These are phyloP conservation scores for Stegostoma tigrinum DNA, from an alignment of 2,113 vertebrate genomes.

Conservation along the genomic window DNA sequence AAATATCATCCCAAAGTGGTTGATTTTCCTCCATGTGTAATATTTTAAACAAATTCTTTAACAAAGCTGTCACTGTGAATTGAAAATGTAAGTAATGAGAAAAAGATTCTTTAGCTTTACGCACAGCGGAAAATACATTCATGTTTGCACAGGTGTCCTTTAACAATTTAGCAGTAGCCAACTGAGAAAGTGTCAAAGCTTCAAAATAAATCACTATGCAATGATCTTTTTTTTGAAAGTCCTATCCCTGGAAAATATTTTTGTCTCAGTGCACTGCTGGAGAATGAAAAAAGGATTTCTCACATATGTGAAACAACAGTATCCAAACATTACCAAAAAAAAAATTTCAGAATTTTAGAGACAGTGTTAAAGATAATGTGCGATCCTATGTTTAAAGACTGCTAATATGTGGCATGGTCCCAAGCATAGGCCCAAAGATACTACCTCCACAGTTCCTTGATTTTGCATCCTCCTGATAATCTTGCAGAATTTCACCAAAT, in stretches of 20 bases:
- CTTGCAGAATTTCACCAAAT: neutral
- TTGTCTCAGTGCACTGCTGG: neutral
- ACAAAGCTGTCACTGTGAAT: neutral
- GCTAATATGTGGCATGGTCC: neutral
- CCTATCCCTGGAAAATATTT: neutral
- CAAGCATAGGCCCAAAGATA: neutral
- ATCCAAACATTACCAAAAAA: neutral
- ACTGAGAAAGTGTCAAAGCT: neutral
- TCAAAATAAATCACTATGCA: neutral
- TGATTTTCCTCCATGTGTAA: neutral
- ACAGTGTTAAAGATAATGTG: neutral
- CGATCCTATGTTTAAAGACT: neutral
- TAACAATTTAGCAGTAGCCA: neutral
- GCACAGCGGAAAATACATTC: neutral
- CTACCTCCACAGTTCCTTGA: neutral
- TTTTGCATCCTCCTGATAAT: neutral
- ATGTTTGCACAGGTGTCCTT: neutral
- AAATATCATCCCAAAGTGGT: neutral
- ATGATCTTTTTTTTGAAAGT: neutral
- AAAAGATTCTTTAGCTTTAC: neutral
- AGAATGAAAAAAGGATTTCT: neutral
- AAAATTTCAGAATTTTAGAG: neutral
- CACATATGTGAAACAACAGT: neutral
- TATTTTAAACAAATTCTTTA: neutral
- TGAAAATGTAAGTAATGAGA: conserved; percentile 7